These are phyloP conservation scores for Drosophila tropicalis DNA, from an alignment of 1,140 invertebrate species.

Conservation along the genomic window DNA sequence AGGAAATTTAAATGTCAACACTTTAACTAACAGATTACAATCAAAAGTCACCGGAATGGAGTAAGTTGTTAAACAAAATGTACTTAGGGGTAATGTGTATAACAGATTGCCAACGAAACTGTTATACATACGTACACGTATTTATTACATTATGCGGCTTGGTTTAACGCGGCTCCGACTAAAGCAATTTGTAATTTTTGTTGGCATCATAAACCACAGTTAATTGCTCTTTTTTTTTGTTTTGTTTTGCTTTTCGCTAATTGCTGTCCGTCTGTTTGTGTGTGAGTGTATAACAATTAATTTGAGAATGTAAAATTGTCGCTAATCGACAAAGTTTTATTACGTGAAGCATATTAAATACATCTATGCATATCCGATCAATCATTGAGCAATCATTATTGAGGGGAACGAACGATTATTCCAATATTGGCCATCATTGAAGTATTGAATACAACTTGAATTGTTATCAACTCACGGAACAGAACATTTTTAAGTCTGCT, in stretches of 20 bases:
- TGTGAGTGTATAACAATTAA: slow-evolving; percentile 16
- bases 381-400: slow-evolving; percentile 1
- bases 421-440: not conserved
- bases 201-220: slow-evolving; percentile 33
- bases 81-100: not conserved
- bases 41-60: not conserved
- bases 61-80: not conserved
- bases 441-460: no score
- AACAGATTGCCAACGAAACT: not conserved
- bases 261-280: not conserved
- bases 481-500: no score
- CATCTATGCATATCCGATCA: not conserved
- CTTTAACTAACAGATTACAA: not conserved
- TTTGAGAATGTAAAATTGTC: slow-evolving; percentile 20
- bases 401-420: not conserved
- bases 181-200: slow-evolving; percentile 9
- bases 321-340: slow-evolving; percentile 24
- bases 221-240: slow-evolving; percentile 45
- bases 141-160: not conserved
- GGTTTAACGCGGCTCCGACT: no score
- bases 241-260: slow-evolving; percentile 35
- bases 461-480: no score
- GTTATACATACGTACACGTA: not conserved
- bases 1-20: slow-evolving; percentile 5
- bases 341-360: slow-evolving; percentile 19